phyloP scores from a whole-genome alignment of 2,113 vertebrate species.

The Osmerus mordax region DNA sequence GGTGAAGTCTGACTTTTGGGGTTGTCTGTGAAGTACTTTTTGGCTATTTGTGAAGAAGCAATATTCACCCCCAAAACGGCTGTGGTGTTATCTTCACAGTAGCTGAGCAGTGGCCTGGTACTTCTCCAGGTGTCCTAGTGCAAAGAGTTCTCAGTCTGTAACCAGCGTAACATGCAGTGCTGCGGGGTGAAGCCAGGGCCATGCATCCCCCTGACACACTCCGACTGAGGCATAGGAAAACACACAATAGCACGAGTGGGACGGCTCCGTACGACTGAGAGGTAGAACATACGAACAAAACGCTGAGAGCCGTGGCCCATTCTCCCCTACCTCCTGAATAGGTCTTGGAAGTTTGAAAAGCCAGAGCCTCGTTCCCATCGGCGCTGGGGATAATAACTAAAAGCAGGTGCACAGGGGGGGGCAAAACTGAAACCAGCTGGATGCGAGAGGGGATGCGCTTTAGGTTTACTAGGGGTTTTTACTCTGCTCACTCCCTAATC shows the following conservation, averaged over 20 bases:
- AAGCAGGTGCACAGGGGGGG: constrained; percentile 78
- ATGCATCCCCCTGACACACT: constrained; percentile 16
- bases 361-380: constrained; percentile 59
- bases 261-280: constrained; percentile 3
- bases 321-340: constrained; percentile 52
- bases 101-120: not conserved
- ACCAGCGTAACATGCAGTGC: constrained; percentile 26
- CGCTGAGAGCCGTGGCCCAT: constrained; percentile 25
- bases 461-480: constrained; percentile 56
- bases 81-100: not conserved
- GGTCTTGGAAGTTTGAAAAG: constrained; percentile 65
- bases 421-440: constrained; percentile 71
- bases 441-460: constrained; percentile 60
- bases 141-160: constrained; percentile 8
- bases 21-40: too few relatives aligned
- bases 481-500: constrained; percentile 67
- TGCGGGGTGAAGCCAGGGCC: constrained; percentile 36
- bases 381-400: constrained; percentile 71
- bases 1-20: too few relatives aligned
- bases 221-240: constrained; percentile 41
- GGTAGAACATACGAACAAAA: constrained; percentile 22
- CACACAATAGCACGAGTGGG: constrained; percentile 47
- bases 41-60: too few relatives aligned
- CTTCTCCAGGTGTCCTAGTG: not conserved
- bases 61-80: too few relatives aligned